Percentiles rank a stretch among this genome's conserved stretches.
Conservation (phyloP, 2,113 vertebrate genomes). For the Brachyhypopomus gauderio region DNA sequence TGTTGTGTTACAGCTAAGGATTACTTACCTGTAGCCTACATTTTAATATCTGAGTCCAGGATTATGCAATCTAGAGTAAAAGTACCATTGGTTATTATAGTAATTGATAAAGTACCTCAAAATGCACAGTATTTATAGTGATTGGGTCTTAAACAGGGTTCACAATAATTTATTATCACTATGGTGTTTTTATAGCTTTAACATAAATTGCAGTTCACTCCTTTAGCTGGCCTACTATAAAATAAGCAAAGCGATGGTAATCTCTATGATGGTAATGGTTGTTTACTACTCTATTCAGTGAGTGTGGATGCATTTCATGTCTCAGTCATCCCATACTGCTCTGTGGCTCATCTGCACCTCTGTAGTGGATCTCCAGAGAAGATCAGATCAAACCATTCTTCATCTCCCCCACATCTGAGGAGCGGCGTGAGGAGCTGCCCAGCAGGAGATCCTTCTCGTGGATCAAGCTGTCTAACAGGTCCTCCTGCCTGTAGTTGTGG, state of each 20-base stretch:
- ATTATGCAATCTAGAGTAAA: neutral
- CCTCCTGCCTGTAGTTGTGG: slow-evolving; percentile 92
- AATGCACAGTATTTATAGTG: slow-evolving; percentile 16
- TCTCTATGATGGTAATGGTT: neutral
- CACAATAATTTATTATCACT: slow-evolving; percentile 15
- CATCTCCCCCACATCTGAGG: slow-evolving; percentile 75
- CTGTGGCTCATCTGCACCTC: neutral
- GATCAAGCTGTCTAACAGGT: slow-evolving; percentile 90
- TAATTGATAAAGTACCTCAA: neutral
- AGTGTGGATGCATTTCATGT: slow-evolving; percentile 19
- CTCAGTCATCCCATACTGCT: slow-evolving; percentile 10
- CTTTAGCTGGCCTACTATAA: neutral
- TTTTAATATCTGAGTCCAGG: neutral
- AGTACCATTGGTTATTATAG: neutral
- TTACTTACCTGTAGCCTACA: neutral
- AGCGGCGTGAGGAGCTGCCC: slow-evolving; percentile 76
- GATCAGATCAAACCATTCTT: slow-evolving; percentile 86
- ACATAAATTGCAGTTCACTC: neutral
- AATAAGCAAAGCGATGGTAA: neutral
- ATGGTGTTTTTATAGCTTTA: slow-evolving; percentile 14
- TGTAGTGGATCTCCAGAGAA: neutral
- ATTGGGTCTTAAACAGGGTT: slow-evolving; percentile 17
- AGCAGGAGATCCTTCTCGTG: slow-evolving; percentile 96
- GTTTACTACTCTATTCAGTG: slow-evolving; percentile 28
- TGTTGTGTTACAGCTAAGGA: neutral